These are phyloP conservation scores for Drosophila borealis DNA, from an alignment of 2,888 invertebrate genomes.

Conservation along the genomic window DNA sequence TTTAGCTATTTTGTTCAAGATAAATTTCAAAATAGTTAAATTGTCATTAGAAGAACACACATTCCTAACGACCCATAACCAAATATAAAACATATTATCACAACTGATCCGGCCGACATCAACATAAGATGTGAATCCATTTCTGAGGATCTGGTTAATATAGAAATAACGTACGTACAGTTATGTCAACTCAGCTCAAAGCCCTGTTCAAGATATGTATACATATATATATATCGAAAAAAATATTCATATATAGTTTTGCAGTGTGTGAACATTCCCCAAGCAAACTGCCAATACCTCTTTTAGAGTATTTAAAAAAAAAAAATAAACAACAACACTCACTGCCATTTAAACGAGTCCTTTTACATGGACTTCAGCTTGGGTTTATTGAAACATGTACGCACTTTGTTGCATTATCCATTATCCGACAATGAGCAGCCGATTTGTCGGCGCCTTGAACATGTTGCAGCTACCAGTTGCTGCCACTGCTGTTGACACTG, in stretches of 20 bases:
- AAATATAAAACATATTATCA: no score
- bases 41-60: no score
- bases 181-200: no score
- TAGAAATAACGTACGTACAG: no score
- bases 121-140: no score
- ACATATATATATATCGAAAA: background rate
- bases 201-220: background rate
- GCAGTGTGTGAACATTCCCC: background rate
- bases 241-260: no score
- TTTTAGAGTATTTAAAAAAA: background rate
- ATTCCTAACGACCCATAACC: no score
- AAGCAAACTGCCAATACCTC: background rate
- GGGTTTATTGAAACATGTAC: slow-evolving; percentile 33
- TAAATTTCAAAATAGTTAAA: no score
- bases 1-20: no score
- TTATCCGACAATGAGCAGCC: slow-evolving; percentile 55
- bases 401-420: slow-evolving; percentile 46
- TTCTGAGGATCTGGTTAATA: no score
- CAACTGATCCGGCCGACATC: no score
- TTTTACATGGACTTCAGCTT: slow-evolving; percentile 5
- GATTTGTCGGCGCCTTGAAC: slow-evolving; percentile 57
- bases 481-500: slow-evolving; percentile 54
- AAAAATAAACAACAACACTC: background rate
- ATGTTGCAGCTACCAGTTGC: slow-evolving; percentile 42
- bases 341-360: slow-evolving; percentile 7